These are phyloP conservation scores for Cynaeus angustus DNA, from an alignment of 2,888 invertebrate genomes.

Conservation along the genomic window DNA sequence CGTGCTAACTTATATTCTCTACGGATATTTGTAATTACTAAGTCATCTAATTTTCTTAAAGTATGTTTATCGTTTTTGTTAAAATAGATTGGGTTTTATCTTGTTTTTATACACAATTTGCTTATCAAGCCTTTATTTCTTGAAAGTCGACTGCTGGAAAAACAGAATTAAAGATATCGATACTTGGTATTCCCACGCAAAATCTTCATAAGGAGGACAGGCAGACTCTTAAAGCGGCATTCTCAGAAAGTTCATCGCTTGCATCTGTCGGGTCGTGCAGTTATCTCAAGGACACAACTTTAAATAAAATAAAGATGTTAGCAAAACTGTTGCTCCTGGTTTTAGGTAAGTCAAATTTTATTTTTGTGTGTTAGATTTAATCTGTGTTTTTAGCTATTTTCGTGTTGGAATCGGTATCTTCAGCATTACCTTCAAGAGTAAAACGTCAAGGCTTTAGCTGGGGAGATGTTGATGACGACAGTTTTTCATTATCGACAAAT, in stretches of 20 bases:
- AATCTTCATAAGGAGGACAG: conserved; percentile 14
- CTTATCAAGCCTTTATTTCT: conserved; percentile 30
- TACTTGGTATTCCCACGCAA: conserved; percentile 24
- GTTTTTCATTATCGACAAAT: background rate
- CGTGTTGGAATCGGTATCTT: background rate
- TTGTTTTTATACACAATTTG: conserved; percentile 19
- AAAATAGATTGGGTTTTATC: background rate
- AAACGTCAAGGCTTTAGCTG: conserved; percentile 36
- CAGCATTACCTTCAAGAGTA: conserved; percentile 8
- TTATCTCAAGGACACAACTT: background rate
- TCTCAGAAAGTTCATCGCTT: conserved; percentile 25
- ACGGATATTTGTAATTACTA: too few relatives aligned
- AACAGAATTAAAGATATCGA: conserved; percentile 7
- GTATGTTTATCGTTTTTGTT: background rate
- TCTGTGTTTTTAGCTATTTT: background rate
- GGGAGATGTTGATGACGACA: conserved; percentile 14
- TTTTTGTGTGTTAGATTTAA: background rate
- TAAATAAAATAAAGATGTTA: conserved; percentile 1
- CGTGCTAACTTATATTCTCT: too few relatives aligned
- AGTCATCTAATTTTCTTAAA: too few relatives aligned
- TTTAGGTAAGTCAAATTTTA: conserved; percentile 16
- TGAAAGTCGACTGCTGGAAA: conserved; percentile 2
- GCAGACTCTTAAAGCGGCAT: conserved; percentile 13
- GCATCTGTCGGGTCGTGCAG: conserved; percentile 17
- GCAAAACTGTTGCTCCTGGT: conserved; percentile 3